Percentiles rank a stretch among this genome's conserved stretches.
phyloP scores from a whole-genome alignment of 1,140 invertebrate genomes.

The Wasmannia auropunctata region DNA sequence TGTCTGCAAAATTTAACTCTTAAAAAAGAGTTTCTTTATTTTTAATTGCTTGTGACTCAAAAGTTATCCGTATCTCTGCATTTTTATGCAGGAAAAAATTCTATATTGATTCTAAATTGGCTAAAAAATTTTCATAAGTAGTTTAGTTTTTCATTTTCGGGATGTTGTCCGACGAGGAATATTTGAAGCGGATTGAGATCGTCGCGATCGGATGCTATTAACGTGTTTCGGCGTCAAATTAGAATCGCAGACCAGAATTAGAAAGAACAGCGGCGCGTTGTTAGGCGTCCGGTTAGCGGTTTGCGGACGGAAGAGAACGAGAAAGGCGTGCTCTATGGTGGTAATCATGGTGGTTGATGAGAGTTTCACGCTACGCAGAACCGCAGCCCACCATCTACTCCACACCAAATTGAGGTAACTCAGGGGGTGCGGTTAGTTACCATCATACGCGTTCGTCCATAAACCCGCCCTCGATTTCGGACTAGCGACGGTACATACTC shows the following conservation, averaged over 20 bases:
- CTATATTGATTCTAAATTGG: not conserved
- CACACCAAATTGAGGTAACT: constrained; percentile 77
- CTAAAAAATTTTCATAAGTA: not conserved
- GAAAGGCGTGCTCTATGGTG: constrained; percentile 60
- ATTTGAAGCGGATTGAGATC: not conserved
- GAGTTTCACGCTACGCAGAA: constrained; percentile 80
- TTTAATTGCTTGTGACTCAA: not conserved
- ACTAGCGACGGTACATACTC: not conserved
- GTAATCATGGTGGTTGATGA: constrained; percentile 83
- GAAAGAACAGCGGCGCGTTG: not conserved
- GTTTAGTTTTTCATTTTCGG: not conserved
- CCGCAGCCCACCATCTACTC: constrained; percentile 77
- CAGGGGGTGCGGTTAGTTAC: constrained; percentile 74
- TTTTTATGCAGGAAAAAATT: not conserved
- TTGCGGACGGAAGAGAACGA: constrained; percentile 49
- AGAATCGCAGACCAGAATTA: not conserved
- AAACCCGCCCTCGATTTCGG: constrained; percentile 58
- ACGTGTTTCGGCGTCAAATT: not conserved
- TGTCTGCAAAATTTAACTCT: too few relatives aligned
- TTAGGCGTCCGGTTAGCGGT: not conserved
- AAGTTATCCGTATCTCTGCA: not conserved
- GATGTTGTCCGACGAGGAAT: not conserved
- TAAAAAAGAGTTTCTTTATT: too few relatives aligned
- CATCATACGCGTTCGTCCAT: constrained; percentile 71
- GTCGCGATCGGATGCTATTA: not conserved